These are phyloP conservation scores for Halocaridina rubra DNA, from an alignment of 2,888 invertebrate genomes.

Conservation along the genomic window DNA sequence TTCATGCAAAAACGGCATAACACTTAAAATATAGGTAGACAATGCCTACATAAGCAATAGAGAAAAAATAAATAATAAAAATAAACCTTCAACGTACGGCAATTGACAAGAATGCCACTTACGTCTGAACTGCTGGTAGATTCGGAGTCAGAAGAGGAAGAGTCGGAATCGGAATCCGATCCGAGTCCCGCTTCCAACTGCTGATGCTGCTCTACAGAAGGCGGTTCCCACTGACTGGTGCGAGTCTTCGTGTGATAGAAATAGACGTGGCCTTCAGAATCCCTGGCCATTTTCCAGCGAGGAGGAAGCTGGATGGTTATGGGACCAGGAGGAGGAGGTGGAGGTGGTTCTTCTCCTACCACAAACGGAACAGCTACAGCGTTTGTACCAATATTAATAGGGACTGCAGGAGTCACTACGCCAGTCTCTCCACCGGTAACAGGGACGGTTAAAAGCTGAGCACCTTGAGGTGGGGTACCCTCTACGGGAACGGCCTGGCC, in stretches of 20 bases:
- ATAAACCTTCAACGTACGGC: neutral
- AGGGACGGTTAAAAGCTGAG: constrained; percentile 11
- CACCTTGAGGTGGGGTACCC: constrained; percentile 40
- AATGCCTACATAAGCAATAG: constrained; percentile 24
- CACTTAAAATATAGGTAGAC: constrained; percentile 16
- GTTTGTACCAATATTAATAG: constrained; percentile 28
- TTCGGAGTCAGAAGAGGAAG: neutral
- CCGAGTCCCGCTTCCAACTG: constrained; percentile 57
- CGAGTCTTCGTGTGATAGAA: constrained; percentile 89
- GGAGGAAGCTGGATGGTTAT: constrained; percentile 76
- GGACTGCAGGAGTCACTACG: neutral
- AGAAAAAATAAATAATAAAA: constrained; percentile 12
- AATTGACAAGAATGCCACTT: neutral
- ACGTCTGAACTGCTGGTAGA: constrained; percentile 40
- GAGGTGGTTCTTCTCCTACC: constrained; percentile 65
- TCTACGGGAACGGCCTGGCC: constrained; percentile 35
- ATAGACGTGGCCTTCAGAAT: constrained; percentile 85
- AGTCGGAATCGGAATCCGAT: constrained; percentile 19
- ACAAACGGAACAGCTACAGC: constrained; percentile 64
- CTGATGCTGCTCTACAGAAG: constrained; percentile 41
- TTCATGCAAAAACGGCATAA: constrained; percentile 45
- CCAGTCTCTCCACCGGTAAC: neutral
- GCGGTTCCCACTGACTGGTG: constrained; percentile 49
- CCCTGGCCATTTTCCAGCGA: constrained; percentile 88
- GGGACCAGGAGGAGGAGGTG: constrained; percentile 66